Base-by-base conservation (phyloP, 1,140 invertebrate genomes). In the Oncopodura yosiiana region DNA sequence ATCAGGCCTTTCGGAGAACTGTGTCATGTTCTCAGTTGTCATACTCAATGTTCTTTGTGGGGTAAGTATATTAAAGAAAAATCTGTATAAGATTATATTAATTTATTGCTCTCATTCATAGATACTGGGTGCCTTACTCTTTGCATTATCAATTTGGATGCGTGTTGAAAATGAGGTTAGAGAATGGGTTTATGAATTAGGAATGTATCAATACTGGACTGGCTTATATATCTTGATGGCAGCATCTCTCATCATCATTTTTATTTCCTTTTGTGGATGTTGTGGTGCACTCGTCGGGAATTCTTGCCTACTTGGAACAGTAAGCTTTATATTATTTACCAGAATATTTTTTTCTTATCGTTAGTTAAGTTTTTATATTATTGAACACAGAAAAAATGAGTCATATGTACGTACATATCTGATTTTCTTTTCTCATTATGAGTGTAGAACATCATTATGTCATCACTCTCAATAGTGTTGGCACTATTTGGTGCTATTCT, bases 201-300 rank as follows among this genome's bases (percentile, higher is more conserved):
- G 84, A 39, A 78, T 88, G 34, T 70, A 80, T 46, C 73, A 81
- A 39, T 87, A 84, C 69, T 89, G 87, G 72, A 83, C 81, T 39
- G 87, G 86, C 5, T 73, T 86, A 50, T 89, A 89, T 62, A 77
- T 91, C 32, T 72, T 91, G 32, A 80, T 90, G 23, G 73, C 81
- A 26, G 75, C 76, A 1, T 78, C 83, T 0, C 69, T 84, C 18
- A 66, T 83, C 29, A 77, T 87, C 42, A 81, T 89, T 74, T 69
- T 81, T 0, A 76, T 86, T 2, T 74, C 82, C 0, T 82, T 88
- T 65, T 65, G 86, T 29, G 67, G 70, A 9, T 84, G 86, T 9
- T 88, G 85, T 63, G 78, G 68, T n/a, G 64, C 67, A 8, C 53
- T 68, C 19, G 66, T 54, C 49, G 53, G 60, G 37, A 67, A 67